Base-by-base conservation (phyloP, 2,113 vertebrate species). In the Cyprinus carpio region DNA sequence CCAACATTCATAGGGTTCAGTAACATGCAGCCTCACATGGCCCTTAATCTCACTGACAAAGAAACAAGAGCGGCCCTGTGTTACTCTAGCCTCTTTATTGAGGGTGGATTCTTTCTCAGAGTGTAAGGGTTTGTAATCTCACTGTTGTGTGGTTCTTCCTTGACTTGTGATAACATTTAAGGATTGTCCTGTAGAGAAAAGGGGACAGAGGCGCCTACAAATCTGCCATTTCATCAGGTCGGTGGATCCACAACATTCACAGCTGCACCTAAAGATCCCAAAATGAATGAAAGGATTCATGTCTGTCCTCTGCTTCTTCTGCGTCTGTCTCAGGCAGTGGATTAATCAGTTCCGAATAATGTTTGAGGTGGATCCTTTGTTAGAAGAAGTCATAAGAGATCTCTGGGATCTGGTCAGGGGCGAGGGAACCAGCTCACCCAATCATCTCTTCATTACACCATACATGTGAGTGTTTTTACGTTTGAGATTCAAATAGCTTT, bases 341-440 rank as follows among this genome's bases (percentile, higher is more conserved):
- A 93, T 96, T 83, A 90, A 87, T 69, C 94, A 95, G 85, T 95
- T 96, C 89, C 95, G 95, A 0, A 93, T 94, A 1, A 93, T 93
- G 6, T 94, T 97, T 64, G 95, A 94, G 87, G 92, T 94, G 11
- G 95, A 97, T 79, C 94, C 94, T 54, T 91, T 92, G 23, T 91
- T 98, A 1, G 96, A 97, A 85, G 91, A 94, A 85, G 94, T 93
- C 37, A 95, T 97, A 91, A 91, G 92, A 16, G 95, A 95, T 85
- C 92, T 98, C 87, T 96, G 95, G 95, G 92, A 93, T 2, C 90
- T 94, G 6, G 95, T 96, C 13, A 91, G 91, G 34, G 91, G 92
- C 7, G 93, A 96, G n/a, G 92, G 94, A 71, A 92, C 90, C 75
- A 88, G 92, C 34, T 87, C 84, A 2, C 94, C 95, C 58, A 91